Percentiles rank a stretch among this genome's conserved stretches.
Conservation (phyloP, 1,140 invertebrate species). For the Ephestia elutella region DNA sequence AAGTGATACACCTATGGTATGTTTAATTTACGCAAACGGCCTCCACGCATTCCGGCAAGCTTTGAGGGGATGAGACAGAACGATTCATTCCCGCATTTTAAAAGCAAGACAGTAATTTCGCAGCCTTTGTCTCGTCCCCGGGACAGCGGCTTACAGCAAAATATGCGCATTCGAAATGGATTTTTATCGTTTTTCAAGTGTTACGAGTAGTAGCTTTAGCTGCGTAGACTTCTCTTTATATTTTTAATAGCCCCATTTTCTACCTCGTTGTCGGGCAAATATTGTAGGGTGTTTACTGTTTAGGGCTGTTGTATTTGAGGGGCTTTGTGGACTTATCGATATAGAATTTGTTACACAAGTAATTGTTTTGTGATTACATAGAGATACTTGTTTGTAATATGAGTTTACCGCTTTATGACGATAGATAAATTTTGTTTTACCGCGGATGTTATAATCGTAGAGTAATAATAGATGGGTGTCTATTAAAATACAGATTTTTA, state of each 20-base stretch:
- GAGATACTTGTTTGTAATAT: too few species aligned
- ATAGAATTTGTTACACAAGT: too few species aligned
- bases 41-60: slow-evolving; percentile 39
- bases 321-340: background rate
- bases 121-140: slow-evolving; percentile 59
- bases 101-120: slow-evolving; percentile 70
- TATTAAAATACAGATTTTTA: too few species aligned
- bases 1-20: background rate
- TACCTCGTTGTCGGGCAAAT: slow-evolving; percentile 3
- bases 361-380: too few species aligned
- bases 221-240: slow-evolving; percentile 25
- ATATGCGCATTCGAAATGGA: slow-evolving; percentile 68
- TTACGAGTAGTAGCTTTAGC: slow-evolving; percentile 45
- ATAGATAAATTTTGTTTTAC: too few species aligned
- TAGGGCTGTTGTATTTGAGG: background rate
- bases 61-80: slow-evolving; percentile 67
- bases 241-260: slow-evolving; percentile 21
- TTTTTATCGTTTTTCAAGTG: slow-evolving; percentile 68
- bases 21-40: slow-evolving; percentile 3
- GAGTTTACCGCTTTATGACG: too few species aligned
- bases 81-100: slow-evolving; percentile 69
- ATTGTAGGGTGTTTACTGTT: background rate
- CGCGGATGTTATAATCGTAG: too few species aligned
- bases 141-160: slow-evolving; percentile 50
- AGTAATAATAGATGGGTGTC: too few species aligned